Evolutionary conservation across 1,140 invertebrate genomes (phyloP), one percentile per base, ranked within the genome.

Genomic region (Sogatella furcifera): DNA sequence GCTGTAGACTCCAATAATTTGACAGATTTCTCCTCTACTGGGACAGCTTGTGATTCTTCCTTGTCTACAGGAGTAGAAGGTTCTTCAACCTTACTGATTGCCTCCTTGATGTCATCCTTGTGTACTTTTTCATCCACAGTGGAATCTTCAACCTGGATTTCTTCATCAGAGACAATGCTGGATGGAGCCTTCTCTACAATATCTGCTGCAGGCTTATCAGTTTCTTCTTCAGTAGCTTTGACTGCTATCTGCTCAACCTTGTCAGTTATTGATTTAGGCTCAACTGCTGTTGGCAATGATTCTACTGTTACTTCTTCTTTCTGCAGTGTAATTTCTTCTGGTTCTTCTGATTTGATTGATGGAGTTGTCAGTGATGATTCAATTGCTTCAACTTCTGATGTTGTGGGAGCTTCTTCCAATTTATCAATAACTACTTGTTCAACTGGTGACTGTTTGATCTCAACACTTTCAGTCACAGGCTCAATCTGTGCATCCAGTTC

Each of bases 331-430:
- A 19, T 31, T n/a, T 64, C n/a, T n/a, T n/a, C 54, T 55, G 13
- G 5, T 43, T 55, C 52, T 53, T 54, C 46, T 43, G 24, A 24
- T 17, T 43, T 44, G 14, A 34, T 22, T 31, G 19, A 41, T 44
- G 46, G 54, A 38, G 28, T 13, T 59, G 14, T 19, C 15, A 8
- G 24, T 28, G 24, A 28, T 28, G 24, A 19, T 10, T 24, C 31
- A 19, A 15, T 38, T 62, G 8, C 2, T 55, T 56, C 55, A 56
- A 56, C 62, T 57, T 60, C 59, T 49, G n/a, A n/a, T 15, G 24
- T 4, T 4, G 24, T 6, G 6, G 24, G 2, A 28, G 2, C 24
- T 6, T 28, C 24, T 28, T 28, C 24, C 24, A 28, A 28, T 6
- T 28, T 28, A 28, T 28, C 24, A 28, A 6, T 28, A 6, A 28